Conservation (phyloP, 2,797 vertebrate genomes). For the Pelobates cultripes region DNA sequence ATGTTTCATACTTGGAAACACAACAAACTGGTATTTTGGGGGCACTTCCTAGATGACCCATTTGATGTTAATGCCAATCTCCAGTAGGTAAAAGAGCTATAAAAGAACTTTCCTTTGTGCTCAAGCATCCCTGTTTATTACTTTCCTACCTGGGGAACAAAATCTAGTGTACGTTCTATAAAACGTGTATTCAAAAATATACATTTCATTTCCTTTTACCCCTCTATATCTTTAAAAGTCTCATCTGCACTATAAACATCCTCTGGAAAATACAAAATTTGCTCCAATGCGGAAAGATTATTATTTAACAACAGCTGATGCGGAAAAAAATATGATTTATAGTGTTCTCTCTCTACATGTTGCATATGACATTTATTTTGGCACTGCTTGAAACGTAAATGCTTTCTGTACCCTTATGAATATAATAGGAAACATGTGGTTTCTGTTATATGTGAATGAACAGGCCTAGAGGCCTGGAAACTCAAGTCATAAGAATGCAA, state of each 20-base stretch:
- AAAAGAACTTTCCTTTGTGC: no score
- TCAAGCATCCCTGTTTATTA: no score
- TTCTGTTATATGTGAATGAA: conserved; percentile 1
- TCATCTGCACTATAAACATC: conserved; percentile 64
- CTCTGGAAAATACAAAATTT: conserved; percentile 37
- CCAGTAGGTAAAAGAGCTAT: no score
- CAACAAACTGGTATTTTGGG: no score
- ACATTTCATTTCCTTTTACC: no score
- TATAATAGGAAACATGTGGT: conserved; percentile 48
- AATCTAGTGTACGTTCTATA: no score
- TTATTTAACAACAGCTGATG: conserved; percentile 3
- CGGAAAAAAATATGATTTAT: background rate
- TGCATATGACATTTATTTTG: conserved; percentile 60
- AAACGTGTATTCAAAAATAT: no score
- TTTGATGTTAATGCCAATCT: no score
- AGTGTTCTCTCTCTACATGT: background rate
- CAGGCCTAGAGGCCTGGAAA: conserved; percentile 8
- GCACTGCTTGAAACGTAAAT: conserved; percentile 45
- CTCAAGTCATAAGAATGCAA: background rate
- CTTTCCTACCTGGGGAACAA: no score
- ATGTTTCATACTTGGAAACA: no score
- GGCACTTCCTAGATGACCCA: no score
- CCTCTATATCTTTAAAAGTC: conserved; percentile 5
- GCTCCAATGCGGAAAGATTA: background rate
- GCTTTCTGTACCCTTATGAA: conserved; percentile 36